Evolutionary conservation across 2,113 vertebrate species (phyloP).

Genomic region (Ammodytes marinus): DNA sequence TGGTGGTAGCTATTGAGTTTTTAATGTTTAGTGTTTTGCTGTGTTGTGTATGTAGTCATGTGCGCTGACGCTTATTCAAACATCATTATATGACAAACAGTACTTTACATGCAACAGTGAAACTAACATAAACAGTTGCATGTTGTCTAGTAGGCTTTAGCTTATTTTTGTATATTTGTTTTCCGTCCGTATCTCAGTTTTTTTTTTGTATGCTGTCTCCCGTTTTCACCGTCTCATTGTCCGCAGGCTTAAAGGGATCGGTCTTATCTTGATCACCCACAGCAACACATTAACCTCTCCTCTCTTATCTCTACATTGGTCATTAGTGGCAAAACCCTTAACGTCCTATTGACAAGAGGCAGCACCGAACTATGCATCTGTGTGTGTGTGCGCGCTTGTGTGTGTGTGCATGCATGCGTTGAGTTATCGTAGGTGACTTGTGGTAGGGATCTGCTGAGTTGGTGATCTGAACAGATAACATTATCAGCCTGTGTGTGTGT

Average conservation of each 20-base stretch:
- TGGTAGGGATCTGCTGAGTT: conserved; percentile 80
- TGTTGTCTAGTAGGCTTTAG: conserved; percentile 13
- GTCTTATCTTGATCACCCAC: conserved; percentile 86
- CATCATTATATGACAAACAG: conserved; percentile 30
- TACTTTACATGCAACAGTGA: neutral
- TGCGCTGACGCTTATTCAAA: conserved; percentile 23
- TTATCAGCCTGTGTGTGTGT: conserved; percentile 69
- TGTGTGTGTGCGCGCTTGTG: conserved; percentile 38
- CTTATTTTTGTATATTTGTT: conserved; percentile 19
- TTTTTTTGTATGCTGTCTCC: conserved; percentile 38
- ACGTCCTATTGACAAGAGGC: conserved; percentile 80
- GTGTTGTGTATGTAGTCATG: conserved; percentile 43
- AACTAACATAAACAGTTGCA: conserved; percentile 9
- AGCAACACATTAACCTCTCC: conserved; percentile 87
- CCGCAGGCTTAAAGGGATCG: conserved; percentile 75
- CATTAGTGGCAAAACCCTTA: conserved; percentile 86
- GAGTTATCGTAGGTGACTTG: conserved; percentile 77
- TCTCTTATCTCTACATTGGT: conserved; percentile 85
- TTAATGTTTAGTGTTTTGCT: conserved; percentile 34
- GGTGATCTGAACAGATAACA: conserved; percentile 77
- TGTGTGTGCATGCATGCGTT: conserved; percentile 22
- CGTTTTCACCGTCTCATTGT: conserved; percentile 74
- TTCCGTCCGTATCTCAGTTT: neutral
- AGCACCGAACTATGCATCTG: conserved; percentile 51
- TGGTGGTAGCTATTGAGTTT: conserved; percentile 39